phyloP scores from a whole-genome alignment of 2,113 vertebrate species.

The Thinocorus orbignyianus region DNA sequence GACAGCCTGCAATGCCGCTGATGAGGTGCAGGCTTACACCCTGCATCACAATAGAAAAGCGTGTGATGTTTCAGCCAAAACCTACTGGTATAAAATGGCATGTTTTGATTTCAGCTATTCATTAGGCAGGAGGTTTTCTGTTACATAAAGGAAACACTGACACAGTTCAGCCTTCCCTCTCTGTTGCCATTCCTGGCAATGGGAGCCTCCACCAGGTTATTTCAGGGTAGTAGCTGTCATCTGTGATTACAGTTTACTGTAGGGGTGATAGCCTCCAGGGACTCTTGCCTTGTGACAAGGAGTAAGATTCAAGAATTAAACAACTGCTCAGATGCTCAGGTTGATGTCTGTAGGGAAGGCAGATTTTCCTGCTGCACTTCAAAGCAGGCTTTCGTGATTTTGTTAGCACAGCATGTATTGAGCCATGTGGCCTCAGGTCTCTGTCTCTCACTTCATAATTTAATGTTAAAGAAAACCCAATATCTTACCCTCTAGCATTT shows the following conservation, averaged over 20 bases:
- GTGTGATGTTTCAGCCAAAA: not conserved
- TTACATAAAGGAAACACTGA: not conserved
- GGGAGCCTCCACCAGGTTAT: not conserved
- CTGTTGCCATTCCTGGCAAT: not conserved
- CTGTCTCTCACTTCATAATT: conserved; percentile 4
- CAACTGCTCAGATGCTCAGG: not conserved
- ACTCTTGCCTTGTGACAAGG: not conserved
- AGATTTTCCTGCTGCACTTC: not conserved
- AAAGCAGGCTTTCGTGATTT: conserved; percentile 17
- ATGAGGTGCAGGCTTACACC: not conserved
- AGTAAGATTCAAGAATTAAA: not conserved
- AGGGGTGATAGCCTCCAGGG: not conserved
- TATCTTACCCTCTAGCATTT: conserved; percentile 5
- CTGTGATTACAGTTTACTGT: not conserved
- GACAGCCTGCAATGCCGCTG: not conserved
- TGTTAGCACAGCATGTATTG: conserved; percentile 1
- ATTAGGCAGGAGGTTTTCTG: not conserved
- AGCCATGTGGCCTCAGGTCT: not conserved
- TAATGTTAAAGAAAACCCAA: conserved; percentile 9
- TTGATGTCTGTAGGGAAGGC: not conserved
- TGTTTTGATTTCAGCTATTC: not conserved
- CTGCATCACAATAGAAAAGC: not conserved
- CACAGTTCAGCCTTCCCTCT: not conserved
- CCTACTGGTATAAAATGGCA: not conserved
- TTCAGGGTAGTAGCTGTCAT: not conserved